Base-by-base conservation (phyloP, 2,113 vertebrate species). In the Aphyosemion australe region DNA sequence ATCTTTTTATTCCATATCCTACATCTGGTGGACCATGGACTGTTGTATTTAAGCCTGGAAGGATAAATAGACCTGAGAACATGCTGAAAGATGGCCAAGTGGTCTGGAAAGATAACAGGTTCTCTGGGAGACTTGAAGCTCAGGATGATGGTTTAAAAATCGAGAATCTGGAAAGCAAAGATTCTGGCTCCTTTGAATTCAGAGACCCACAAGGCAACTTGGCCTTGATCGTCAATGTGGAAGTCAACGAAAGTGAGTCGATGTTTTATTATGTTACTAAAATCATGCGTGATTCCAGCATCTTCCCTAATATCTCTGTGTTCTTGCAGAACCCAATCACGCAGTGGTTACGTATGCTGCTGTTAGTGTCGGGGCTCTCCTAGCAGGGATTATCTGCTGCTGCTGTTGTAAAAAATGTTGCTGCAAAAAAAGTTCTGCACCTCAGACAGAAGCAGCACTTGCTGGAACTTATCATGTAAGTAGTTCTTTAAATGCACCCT, bases 381-480 rank as follows among this genome's bases (percentile, higher is more conserved):
- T 69, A 15, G 6, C 3, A 0, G 4, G 32, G 6, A 20, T 49
- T 4, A 61, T 56, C 64, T 78, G 64, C 14, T 83, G 62, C 26
- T 79, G 62, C 50, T 86, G 67, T 61, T 79, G 65, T 60, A 77
- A 67, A 65, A 80, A 46, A n/a, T 77, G 18, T 6, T 32, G 72
- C 15, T 43, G 65, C 11, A 73, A 78, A 61, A 61, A 46, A 11
- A 8, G n/a, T 8, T 19, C 74, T 39, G 16, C 61, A 39, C 45
- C 60, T 67, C 58, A 62, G 51, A n/a, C 31, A 3, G 11, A 41
- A 34, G 16, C 26, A 45, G 43, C 46, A 51, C 45, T 58, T 32
- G 12, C 32, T n/a, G 21, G 53, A 6, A 14, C 51, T 74, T 16
- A 76, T 63, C 68, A 67, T 60, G 85, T 78, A 58, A 61, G 82